Evolutionary conservation across 2,888 invertebrate genomes (phyloP).

Genomic region (Clitarchus hookeri): DNA sequence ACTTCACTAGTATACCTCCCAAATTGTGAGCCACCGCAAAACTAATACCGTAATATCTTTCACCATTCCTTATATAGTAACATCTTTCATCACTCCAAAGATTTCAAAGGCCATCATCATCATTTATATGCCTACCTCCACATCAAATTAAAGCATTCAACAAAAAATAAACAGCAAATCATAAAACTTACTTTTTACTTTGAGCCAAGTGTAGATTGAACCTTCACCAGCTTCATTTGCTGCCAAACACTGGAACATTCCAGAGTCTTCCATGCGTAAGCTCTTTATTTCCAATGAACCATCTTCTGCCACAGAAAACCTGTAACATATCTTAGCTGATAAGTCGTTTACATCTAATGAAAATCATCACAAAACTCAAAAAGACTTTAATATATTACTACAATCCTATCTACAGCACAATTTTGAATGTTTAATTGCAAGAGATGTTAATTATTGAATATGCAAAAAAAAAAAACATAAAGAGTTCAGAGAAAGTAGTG

Average conservation of each 20-base stretch:
- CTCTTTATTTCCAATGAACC: conserved; percentile 81
- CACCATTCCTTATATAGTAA: background rate
- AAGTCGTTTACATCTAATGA: background rate
- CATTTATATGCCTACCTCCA: too few species aligned
- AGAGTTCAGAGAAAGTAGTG: too few species aligned
- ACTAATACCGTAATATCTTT: too few species aligned
- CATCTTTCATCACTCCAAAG: background rate
- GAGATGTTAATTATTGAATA: too few species aligned
- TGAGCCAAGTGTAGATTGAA: conserved; percentile 87
- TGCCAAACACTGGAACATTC: conserved; percentile 95
- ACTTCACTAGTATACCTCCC: too few species aligned
- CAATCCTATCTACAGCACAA: too few species aligned
- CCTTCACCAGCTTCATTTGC: conserved; percentile 89
- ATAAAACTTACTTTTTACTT: conserved; percentile 88
- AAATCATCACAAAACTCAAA: background rate
- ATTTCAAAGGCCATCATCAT: too few species aligned
- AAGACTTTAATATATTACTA: background rate
- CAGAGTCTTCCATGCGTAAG: conserved; percentile 82
- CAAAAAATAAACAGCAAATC: too few species aligned
- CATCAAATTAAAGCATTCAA: too few species aligned
- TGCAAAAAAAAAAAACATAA: too few species aligned
- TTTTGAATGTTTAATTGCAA: too few species aligned
- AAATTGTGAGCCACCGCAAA: too few species aligned
- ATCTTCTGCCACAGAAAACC: conserved; percentile 79
- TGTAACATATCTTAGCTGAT: conserved; percentile 47